Evolutionary conservation across 2,888 invertebrate species (phyloP), one percentile per base, ranked within the genome.

Genomic region (Volucella inanis): DNA sequence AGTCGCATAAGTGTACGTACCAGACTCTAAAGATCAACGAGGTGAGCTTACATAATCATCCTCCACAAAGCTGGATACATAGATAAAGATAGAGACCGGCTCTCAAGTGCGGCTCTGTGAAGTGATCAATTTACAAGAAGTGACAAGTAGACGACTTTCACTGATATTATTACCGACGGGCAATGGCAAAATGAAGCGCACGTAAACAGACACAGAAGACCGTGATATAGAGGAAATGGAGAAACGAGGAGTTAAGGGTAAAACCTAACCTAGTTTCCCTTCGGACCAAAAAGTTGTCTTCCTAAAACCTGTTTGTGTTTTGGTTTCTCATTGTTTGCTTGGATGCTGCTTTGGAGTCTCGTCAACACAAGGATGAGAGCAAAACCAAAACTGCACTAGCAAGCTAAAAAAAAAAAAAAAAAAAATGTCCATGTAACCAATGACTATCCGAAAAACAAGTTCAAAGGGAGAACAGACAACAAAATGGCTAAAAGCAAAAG

Each of bases 241-340:
- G 47, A 39, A 39, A 52, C 6, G 59, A 64, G 8, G 22, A n/a
- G 15, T 54, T 31, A 64, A 49, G 70, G 22, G 14, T 41, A 70
- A 61, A 79, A 84, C 80, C 84, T 84, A 84, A 84, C 84, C 84
- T 80, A 84, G 84, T 80, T 84, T 84, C 84, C 84, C 84, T 84
- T 80, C 84, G 67, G 55, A 80, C 70, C 70, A 50, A 70, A 57
- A 67, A 50, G 14, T 41, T 10, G 8, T 31, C 57, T 57, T 45
- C 31, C 71, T n/a, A 38, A 59, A 79, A 84, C 84, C 80, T 61
- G 84, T 84, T 84, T 71, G 15, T 38, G 14, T 59, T 59, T 59
- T 61, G 43, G 64, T 43, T 11, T 41, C 67, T 80, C 22, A 15
- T 39, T 41, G 8, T 9, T n/a, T 8, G 15, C 52, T 57, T 50